Evolutionary conservation across 1,140 invertebrate genomes (phyloP).

Genomic region (Pseudomyrmex pallidus): DNA sequence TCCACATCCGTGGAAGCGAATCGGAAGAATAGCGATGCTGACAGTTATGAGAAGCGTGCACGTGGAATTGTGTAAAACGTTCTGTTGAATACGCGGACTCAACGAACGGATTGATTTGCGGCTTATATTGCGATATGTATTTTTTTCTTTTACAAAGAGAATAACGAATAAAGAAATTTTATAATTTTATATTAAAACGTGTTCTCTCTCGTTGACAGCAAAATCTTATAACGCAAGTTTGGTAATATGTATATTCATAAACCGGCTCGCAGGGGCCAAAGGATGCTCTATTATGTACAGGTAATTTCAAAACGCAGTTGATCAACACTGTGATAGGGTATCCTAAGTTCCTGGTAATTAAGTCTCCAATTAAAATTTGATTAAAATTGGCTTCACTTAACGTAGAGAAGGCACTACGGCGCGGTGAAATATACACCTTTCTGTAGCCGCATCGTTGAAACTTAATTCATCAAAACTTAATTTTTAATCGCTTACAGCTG

Average conservation of each 20-base stretch:
- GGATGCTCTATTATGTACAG: slow-evolving; percentile 8
- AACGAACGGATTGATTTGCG: not conserved
- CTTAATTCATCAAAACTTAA: slow-evolving; percentile 11
- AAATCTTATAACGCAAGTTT: not conserved
- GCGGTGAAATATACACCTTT: not conserved
- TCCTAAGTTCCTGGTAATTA: slow-evolving; percentile 23
- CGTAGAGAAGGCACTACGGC: not conserved
- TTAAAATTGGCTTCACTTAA: slow-evolving; percentile 17
- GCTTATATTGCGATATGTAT: not conserved
- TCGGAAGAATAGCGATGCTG: not conserved
- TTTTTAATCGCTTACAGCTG: slow-evolving; percentile 28
- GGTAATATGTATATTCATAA: slow-evolving; percentile 12
- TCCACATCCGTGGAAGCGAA: not conserved
- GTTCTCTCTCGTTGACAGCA: slow-evolving; percentile 11
- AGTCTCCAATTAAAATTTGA: slow-evolving; percentile 39
- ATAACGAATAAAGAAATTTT: slow-evolving; percentile 21
- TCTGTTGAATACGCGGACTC: not conserved
- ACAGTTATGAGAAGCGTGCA: not conserved
- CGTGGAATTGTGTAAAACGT: not conserved
- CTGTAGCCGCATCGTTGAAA: not conserved
- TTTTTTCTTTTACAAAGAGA: not conserved
- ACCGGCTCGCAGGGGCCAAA: not conserved
- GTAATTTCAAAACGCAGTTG: slow-evolving; percentile 30
- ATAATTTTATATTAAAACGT: slow-evolving; percentile 26
- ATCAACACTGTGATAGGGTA: slow-evolving; percentile 2